A percentile compares a stretch with the other conserved stretches of the same genome.
phyloP scores from a whole-genome alignment of 2,113 vertebrate genomes.

The Theristicus caerulescens region DNA sequence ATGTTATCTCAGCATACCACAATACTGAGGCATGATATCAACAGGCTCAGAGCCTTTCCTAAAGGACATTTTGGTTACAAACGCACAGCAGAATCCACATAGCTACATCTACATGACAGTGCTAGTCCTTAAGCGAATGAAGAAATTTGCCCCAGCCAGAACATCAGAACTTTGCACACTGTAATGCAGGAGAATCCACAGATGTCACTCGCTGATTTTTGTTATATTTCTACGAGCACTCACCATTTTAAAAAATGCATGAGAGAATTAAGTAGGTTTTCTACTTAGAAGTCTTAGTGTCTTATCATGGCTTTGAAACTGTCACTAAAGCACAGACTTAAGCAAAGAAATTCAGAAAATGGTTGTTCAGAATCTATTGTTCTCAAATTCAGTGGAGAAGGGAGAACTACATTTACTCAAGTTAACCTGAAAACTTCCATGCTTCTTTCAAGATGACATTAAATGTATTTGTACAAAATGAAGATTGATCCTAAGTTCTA shows the following conservation, averaged over 20 bases:
- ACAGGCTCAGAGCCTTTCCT: neutral
- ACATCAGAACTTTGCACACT: neutral
- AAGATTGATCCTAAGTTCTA: neutral
- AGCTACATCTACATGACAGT: neutral
- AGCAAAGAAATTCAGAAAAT: neutral
- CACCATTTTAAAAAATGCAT: neutral
- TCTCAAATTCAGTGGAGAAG: neutral
- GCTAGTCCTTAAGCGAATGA: neutral
- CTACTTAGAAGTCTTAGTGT: neutral
- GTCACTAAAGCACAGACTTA: neutral
- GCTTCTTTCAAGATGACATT: neutral
- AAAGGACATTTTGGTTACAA: neutral
- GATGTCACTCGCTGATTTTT: neutral
- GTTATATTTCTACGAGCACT: neutral
- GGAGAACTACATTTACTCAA: neutral
- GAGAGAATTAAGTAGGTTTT: neutral
- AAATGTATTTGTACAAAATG: neutral
- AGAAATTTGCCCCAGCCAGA: neutral
- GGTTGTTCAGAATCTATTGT: neutral
- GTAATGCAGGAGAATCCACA: neutral
- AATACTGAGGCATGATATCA: neutral
- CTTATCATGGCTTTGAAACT: neutral
- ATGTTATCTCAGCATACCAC: neutral
- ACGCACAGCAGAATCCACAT: neutral
- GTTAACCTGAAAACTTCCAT: neutral